Evolutionary conservation across 2,113 vertebrate genomes (phyloP), one percentile per base, ranked within the genome.

Genomic region (Pao palembangensis): DNA sequence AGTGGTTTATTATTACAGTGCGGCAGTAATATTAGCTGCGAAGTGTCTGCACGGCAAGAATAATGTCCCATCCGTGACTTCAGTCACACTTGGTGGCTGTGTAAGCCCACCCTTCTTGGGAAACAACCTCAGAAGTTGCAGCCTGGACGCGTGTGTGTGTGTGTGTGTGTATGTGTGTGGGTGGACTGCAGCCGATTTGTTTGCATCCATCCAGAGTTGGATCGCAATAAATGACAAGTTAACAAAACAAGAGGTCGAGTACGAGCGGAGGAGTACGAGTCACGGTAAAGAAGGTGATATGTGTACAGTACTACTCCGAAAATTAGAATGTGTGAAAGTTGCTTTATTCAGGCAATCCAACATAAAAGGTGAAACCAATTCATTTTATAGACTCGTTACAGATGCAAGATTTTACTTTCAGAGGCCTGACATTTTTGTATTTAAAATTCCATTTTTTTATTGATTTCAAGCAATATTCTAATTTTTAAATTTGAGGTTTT

Each of bases 1-100:
- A 75, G 76, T 10, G 23, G 84, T 87, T 89, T 88, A 81, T 90
- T 88, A 82, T 90, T 88, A 87, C 80, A 81, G 70, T 50, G 41
- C 54, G 60, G 85, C 85, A 81, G 78, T 86, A 86, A 88, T 87
- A 91, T 84, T 80, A 88, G 85, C 80, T 79, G 65, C 43, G 19
- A 57, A 79, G 75, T 71, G 69, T 87, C 78, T 69, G 64, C 74
- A 57, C 41, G 62, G 73, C 70, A 75, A 74, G 69, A 86, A 76
- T 82, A 84, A 87, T 88, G 78, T 59, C 56, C 61, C 21, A 44
- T 80, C 76, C 85, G 82, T 72, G 70, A 63, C 54, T 75, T 5
- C 59, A 65, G 78, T 75, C 66, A 73, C 78, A 71, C 74, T 52
- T 61, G 71, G 67, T 76, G 67, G 50, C 56, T 11, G 21, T 46